These are phyloP conservation scores for Pseudomyrmex pallidus DNA, from an alignment of 1,140 invertebrate genomes.

Conservation along the genomic window DNA sequence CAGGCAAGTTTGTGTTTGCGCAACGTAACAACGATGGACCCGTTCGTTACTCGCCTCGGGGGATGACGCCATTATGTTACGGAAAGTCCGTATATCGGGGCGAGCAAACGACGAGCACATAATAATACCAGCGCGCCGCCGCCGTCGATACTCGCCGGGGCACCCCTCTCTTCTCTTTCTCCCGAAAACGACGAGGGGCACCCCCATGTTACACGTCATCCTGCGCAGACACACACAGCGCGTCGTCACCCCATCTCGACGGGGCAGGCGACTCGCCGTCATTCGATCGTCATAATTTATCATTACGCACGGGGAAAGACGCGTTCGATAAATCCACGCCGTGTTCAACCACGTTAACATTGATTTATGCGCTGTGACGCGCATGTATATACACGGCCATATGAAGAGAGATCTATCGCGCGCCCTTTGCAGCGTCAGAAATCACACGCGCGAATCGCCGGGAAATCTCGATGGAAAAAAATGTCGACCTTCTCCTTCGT, in stretches of 20 bases:
- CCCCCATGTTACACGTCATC: conserved; percentile 52
- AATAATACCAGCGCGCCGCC: conserved; percentile 12
- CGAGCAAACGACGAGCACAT: conserved; percentile 46
- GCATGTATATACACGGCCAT: neutral
- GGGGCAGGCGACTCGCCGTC: conserved; percentile 21
- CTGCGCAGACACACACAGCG: conserved; percentile 25
- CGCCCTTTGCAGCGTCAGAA: conserved; percentile 31
- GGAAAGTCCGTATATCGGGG: conserved; percentile 47
- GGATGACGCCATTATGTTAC: conserved; percentile 35
- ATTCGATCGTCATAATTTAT: conserved; percentile 73
- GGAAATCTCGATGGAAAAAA: conserved; percentile 15
- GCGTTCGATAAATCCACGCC: conserved; percentile 64
- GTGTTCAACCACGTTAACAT: conserved; percentile 50
- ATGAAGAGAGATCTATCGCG: conserved; percentile 43
- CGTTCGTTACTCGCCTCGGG: conserved; percentile 19
- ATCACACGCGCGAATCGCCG: conserved; percentile 12
- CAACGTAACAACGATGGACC: neutral
- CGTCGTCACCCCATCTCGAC: conserved; percentile 13
- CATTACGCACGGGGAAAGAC: conserved; percentile 61
- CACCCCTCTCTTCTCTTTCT: neutral
- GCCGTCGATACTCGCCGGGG: neutral
- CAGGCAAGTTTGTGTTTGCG: conserved; percentile 13
- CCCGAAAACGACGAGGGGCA: conserved; percentile 29
- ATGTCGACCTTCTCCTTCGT: conserved; percentile 18
- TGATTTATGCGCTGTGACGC: conserved; percentile 61